A percentile compares a stretch with the other conserved stretches of the same genome.
Evolutionary conservation across 1,140 invertebrate genomes (phyloP).

Genomic region (Lordiphosa stackelbergi): DNA sequence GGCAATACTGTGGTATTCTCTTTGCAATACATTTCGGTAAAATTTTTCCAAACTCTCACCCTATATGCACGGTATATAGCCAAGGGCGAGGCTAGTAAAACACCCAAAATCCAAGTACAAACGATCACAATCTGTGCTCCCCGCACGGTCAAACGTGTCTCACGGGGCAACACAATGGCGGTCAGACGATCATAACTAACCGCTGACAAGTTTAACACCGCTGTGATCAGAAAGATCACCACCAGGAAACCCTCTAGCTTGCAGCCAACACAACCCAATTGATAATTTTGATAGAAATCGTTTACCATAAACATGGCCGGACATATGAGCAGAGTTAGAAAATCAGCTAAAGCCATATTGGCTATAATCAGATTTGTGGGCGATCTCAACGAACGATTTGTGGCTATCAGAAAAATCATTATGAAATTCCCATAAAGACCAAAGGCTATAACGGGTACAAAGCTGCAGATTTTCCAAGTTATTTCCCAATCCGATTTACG

Average conservation of each 20-base stretch:
- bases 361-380: constrained; percentile 88
- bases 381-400: constrained; percentile 84
- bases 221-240: constrained; percentile 83
- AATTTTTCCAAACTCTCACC: constrained; percentile 84
- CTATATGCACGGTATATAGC: constrained; percentile 82
- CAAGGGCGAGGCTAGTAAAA: constrained; percentile 81
- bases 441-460: constrained; percentile 81
- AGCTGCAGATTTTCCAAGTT: constrained; percentile 80
- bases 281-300: constrained; percentile 86
- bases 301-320: constrained; percentile 84
- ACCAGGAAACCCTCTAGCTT: constrained; percentile 84
- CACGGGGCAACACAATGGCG: constrained; percentile 85
- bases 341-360: constrained; percentile 88
- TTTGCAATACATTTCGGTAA: constrained; percentile 83
- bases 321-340: constrained; percentile 85
- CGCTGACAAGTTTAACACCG: constrained; percentile 86
- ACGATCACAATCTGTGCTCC: constrained; percentile 81
- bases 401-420: constrained; percentile 83
- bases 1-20: constrained; percentile 81
- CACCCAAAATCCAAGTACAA: constrained; percentile 83
- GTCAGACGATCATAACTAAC: constrained; percentile 90
- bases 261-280: constrained; percentile 84
- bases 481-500: constrained; percentile 80
- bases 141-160: constrained; percentile 81
- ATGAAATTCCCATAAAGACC: constrained; percentile 86